A percentile compares a stretch with the other conserved stretches of the same genome.
Conservation (phyloP, 2,888 invertebrate genomes). For the Oscheius sp. region DNA sequence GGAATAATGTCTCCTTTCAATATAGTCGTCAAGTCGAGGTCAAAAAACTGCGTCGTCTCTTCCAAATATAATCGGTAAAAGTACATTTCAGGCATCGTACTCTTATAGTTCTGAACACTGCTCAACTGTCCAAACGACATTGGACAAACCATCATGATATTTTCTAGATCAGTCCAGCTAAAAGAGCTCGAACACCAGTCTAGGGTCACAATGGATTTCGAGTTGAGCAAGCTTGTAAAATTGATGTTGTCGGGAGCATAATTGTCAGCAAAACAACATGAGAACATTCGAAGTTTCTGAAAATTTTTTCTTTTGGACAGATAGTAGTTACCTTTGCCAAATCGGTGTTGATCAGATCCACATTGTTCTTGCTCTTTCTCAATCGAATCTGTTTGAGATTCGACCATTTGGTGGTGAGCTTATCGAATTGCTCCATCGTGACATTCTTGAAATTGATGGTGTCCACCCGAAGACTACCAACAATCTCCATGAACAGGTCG, state of each 20-base stretch:
- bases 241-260: not conserved
- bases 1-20: not conserved
- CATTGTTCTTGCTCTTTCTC: constrained; percentile 6
- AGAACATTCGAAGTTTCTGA: constrained; percentile 10
- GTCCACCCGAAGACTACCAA: not conserved
- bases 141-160: not conserved
- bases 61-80: constrained; percentile 21
- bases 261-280: not conserved
- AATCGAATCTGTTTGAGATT: not conserved
- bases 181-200: not conserved
- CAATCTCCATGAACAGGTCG: not conserved
- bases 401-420: not conserved
- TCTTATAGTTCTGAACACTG: constrained; percentile 11
- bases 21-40: not conserved
- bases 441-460: constrained; percentile 1
- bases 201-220: constrained; percentile 1
- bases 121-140: not conserved
- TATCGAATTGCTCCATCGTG: not conserved
- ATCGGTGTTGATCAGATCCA: not conserved
- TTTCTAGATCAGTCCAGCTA: not conserved
- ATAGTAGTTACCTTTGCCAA: constrained; percentile 1
- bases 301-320: too few relatives aligned
- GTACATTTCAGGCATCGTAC: not conserved
- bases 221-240: not conserved
- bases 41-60: constrained; percentile 3